phyloP scores from a whole-genome alignment of 37 sponge, comb jelly and placozoan species.

The Axinella damicornis region DNA sequence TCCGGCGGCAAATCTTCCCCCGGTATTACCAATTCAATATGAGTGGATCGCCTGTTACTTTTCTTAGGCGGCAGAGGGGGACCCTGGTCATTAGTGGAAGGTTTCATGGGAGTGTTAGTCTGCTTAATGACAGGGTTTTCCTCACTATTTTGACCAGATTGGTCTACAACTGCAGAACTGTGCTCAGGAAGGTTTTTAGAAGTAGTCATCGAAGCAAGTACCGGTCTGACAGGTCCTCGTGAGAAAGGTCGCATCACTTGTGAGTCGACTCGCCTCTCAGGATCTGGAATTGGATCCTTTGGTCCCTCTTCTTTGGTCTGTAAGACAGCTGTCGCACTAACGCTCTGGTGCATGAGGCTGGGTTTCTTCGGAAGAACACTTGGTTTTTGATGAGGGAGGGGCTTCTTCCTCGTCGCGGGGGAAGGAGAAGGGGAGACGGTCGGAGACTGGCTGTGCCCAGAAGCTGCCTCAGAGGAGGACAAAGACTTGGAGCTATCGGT shows the following conservation, averaged over 20 bases:
- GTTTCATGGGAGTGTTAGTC: neutral
- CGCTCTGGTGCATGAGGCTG: neutral
- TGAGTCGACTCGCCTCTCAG: too few species aligned
- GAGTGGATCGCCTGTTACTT: too few species aligned
- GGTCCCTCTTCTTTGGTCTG: too few species aligned
- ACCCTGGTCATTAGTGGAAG: neutral
- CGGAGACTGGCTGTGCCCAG: constrained; percentile 44
- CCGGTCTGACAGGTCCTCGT: too few species aligned
- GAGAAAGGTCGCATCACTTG: too few species aligned
- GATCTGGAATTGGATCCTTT: neutral
- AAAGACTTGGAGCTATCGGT: constrained; percentile 20
- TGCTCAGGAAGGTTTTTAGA: too few species aligned
- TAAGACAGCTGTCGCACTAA: neutral
- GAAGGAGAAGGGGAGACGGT: constrained; percentile 9
- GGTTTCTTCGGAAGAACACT: neutral
- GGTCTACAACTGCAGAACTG: too few species aligned
- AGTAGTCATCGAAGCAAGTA: too few species aligned
- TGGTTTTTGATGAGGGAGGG: constrained; percentile 4
- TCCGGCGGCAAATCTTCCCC: too few species aligned
- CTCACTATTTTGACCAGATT: neutral
- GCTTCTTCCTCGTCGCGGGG: constrained; percentile 4
- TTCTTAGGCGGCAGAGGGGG: neutral
- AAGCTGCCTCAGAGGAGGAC: constrained; percentile 10
- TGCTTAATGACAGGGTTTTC: neutral
- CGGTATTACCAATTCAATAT: too few species aligned